Conservation (phyloP, 2,888 invertebrate species). For the Salticus scenicus region DNA sequence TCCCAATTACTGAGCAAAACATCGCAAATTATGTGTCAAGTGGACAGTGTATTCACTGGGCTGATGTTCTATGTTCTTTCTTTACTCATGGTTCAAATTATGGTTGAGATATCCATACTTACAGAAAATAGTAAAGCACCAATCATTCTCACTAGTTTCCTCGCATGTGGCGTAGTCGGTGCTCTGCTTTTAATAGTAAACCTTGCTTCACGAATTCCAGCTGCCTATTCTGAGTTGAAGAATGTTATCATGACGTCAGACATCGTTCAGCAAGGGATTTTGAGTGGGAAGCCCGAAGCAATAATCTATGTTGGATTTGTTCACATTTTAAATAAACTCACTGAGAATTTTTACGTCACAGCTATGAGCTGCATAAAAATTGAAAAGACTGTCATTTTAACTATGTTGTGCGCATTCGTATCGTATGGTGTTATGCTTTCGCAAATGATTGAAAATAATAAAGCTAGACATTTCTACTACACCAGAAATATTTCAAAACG, state of each 20-base stretch:
- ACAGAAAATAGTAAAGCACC: background rate
- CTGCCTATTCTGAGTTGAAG: constrained; percentile 5
- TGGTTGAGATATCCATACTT: constrained; percentile 4
- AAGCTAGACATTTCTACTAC: too few relatives aligned
- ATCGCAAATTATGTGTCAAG: background rate
- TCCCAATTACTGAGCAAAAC: background rate
- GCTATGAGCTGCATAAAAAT: constrained; percentile 33
- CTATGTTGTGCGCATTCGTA: constrained; percentile 29
- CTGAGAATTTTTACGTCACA: constrained; percentile 21
- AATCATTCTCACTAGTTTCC: background rate
- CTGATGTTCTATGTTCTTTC: constrained; percentile 15
- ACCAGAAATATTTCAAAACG: too few relatives aligned
- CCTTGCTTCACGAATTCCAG: constrained; percentile 6
- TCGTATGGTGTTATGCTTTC: constrained; percentile 32
- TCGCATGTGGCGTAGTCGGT: background rate
- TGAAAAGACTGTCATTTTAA: constrained; percentile 20
- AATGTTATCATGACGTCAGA: background rate
- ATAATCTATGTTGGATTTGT: background rate
- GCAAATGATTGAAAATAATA: background rate
- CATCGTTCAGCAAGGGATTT: background rate
- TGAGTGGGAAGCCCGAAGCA: background rate
- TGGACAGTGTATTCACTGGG: constrained; percentile 7
- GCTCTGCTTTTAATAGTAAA: background rate
- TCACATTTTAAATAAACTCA: background rate
- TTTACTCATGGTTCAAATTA: background rate